phyloP scores from a whole-genome alignment of 2,113 vertebrate genomes.

The Pangasianodon gigas region DNA sequence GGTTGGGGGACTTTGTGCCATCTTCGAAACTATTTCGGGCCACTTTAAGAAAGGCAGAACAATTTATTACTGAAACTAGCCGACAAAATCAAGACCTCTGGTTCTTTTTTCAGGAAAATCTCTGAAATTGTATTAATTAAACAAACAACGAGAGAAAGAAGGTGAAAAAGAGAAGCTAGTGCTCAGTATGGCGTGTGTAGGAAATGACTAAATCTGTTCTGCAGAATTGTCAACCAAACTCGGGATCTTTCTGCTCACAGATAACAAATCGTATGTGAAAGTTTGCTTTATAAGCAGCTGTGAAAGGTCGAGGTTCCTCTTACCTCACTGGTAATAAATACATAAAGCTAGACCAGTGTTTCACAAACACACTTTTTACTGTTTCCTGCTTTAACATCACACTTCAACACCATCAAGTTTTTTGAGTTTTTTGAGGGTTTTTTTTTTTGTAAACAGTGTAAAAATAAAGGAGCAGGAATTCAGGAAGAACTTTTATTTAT shows the following conservation, averaged over 20 bases:
- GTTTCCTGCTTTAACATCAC: neutral
- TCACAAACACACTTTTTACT: neutral
- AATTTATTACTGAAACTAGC: too few species aligned
- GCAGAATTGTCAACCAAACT: neutral
- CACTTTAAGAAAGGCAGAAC: neutral
- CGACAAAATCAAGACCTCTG: neutral
- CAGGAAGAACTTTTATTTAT: slow-evolving; percentile 16
- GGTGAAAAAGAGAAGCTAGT: neutral
- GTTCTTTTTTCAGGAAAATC: neutral
- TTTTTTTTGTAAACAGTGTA: neutral
- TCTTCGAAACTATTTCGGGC: neutral
- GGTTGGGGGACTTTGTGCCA: neutral
- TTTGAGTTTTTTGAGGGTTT: neutral
- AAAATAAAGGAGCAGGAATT: neutral
- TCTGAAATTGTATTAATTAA: neutral
- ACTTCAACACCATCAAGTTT: neutral
- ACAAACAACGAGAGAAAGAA: neutral
- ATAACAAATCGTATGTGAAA: neutral
- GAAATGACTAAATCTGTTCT: slow-evolving; percentile 8
- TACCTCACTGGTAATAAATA: slow-evolving; percentile 16
- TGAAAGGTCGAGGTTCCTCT: neutral
- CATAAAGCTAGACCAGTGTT: neutral
- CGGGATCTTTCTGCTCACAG: neutral
- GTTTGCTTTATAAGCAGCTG: slow-evolving; percentile 22
- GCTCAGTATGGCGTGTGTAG: too few species aligned